phyloP scores from a whole-genome alignment of 1,140 invertebrate genomes.

The Zelostemma sp. region DNA sequence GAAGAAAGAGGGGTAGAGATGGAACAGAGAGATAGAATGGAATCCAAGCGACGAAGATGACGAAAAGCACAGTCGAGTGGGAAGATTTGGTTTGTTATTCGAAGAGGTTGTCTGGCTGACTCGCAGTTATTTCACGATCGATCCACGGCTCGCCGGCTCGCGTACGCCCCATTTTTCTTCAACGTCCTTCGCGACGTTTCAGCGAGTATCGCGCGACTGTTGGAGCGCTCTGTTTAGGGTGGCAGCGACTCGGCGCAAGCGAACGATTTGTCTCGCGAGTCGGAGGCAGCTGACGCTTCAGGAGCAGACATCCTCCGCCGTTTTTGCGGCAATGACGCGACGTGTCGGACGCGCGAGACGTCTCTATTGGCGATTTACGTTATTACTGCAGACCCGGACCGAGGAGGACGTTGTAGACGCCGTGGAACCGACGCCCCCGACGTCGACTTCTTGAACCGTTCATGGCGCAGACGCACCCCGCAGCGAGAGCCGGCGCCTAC shows the following conservation, averaged over 20 bases:
- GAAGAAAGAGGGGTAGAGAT: constrained; percentile 5
- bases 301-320: constrained; percentile 28
- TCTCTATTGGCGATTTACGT: constrained; percentile 51
- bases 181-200: constrained; percentile 4
- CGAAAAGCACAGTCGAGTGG: not conserved
- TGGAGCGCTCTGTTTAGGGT: too few species aligned
- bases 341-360: constrained; percentile 17
- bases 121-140: constrained; percentile 63
- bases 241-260: too few species aligned
- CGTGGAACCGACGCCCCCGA: constrained; percentile 51
- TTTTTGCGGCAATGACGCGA: constrained; percentile 2
- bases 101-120: constrained; percentile 39
- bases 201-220: not conserved
- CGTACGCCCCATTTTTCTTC: constrained; percentile 60
- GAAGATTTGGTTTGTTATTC: constrained; percentile 9
- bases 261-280: not conserved
- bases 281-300: not conserved
- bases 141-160: constrained; percentile 57
- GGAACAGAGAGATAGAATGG: not conserved
- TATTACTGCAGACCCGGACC: constrained; percentile 55
- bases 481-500: constrained; percentile 9
- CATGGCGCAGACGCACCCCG: constrained; percentile 27
- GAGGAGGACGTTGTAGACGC: constrained; percentile 50
- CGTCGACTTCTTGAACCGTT: constrained; percentile 44
- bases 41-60: not conserved